Base-by-base conservation (phyloP, 2,888 invertebrate species). In the Lepidonotus clava region DNA sequence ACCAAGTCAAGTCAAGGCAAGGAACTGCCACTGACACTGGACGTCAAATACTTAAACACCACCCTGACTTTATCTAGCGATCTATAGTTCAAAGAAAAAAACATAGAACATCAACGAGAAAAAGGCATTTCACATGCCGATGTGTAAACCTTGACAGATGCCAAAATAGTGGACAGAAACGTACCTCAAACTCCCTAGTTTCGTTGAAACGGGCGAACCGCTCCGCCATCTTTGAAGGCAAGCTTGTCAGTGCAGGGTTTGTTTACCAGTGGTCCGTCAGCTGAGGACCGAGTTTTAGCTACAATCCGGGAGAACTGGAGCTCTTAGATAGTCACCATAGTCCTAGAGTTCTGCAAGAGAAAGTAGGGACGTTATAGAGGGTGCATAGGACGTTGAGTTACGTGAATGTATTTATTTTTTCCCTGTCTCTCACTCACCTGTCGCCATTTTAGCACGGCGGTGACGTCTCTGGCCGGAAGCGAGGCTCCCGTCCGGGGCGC, bases 391-490 rank as follows among this genome's bases (percentile, higher is more conserved):
- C 24, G n/a, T 32, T 5, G 61, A 61, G 28, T 8, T 1, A 61
- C 28, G 61, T 24, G 28, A 61, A 61, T 61, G 61, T 32, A 11
- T 24, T 28, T 61, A 61, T 61, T 61, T 61, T 46, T 61, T 61
- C 28, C 28, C 61, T 28, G 61, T 28, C 11, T 61, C 2, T n/a
- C 1, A 32, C 61, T 61, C 28, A 61, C 61, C 61, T 61, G 28
- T 61, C 21, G 61, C 61, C 61, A 61, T 61, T 61, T n/a, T 61
- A 28, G 28, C 61, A 28, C 21, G 28, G 28, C 24, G 61, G 28
- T 61, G 61, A 61, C 61, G 61, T 61, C 61, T 61, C 61, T 61
- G 28, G 28, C 61, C 61, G 61, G 61, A 61, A 61, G 61, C 61
- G 61, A 61, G 61, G 61, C 61, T 61, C 28, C 11, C 28, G 14